Evolutionary conservation across 92 coral and sea anemone species (phyloP), one percentile per base, ranked within the genome.

Genomic region (Parazoanthus atlanticus): DNA sequence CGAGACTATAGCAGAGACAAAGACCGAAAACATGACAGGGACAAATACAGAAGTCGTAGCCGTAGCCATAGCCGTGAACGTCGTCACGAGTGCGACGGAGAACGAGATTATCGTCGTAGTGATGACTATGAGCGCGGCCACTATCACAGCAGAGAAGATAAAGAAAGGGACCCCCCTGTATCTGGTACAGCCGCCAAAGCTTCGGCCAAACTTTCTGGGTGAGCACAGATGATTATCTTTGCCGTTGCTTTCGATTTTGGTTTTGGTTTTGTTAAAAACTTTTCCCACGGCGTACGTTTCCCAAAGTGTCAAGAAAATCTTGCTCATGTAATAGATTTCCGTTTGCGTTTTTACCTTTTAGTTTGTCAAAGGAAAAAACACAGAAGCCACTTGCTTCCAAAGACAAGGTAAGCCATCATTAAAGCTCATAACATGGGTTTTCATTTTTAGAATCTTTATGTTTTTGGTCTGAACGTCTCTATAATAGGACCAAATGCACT

Each of bases 21-120:
- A 80, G 89, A 92, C 83, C 86, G 93, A 64, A 91, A 89, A 69
- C 92, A 52, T 32, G 95, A 92, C 85, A 88, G 91, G 82, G 47
- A 84, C 54, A 93, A 88, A 86, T 33, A 88, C 56, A 75, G 93
- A 81, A 89, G 93, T 84, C 91, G 93, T 13, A 91, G 94, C 58
- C 93, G 91, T 19, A 91, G 88, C 61, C 94, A 80, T 33, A 85
- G 89, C 21, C 86, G 89, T 71, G 88, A 88, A 23, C 73, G 89
- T n/a, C 86, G 88, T 43, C 92, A 93, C 77, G 93, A 93, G 74
- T 90, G 95, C 47, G 90, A 71, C 34, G 67, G 93, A 75, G 95
- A 82, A 74, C 93, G 92, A 79, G 95, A 92, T 46, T 86, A 76
- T 72, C 78, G 81, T 41, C 94, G 94, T 69, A 89, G 26, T 40